phyloP scores from a whole-genome alignment of 2,888 invertebrate genomes.

The Toxonevra muliebris region DNA sequence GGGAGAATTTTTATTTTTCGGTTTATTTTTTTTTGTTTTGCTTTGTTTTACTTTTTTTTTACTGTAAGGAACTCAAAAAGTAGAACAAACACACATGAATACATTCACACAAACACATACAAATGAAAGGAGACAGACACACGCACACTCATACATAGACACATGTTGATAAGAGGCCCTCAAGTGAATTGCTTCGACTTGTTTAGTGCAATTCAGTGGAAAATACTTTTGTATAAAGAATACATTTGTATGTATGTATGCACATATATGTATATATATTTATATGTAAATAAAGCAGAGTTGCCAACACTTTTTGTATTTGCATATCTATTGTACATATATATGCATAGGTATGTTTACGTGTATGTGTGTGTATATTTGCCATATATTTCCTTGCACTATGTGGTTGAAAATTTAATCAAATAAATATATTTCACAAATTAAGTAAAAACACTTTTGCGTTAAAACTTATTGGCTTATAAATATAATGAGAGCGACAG shows the following conservation, averaged over 20 bases:
- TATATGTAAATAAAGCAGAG: too few relatives aligned
- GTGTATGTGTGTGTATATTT: not conserved
- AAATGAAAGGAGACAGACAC: not conserved
- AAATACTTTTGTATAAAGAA: not conserved
- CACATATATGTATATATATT: constrained; percentile 4
- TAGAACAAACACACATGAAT: constrained; percentile 13
- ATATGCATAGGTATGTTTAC: too few relatives aligned
- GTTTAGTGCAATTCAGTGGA: constrained; percentile 26
- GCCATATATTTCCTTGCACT: not conserved
- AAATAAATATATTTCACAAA: too few relatives aligned
- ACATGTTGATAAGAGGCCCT: constrained; percentile 11
- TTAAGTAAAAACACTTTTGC: too few relatives aligned
- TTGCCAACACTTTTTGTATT: too few relatives aligned
- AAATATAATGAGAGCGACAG: too few relatives aligned
- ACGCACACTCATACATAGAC: constrained; percentile 7
- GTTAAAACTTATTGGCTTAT: too few relatives aligned
- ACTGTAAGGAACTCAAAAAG: not conserved
- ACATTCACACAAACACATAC: constrained; percentile 13
- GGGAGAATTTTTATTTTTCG: too few relatives aligned
- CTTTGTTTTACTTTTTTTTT: too few relatives aligned
- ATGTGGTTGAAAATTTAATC: not conserved
- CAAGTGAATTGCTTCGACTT: constrained; percentile 19
- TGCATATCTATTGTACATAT: too few relatives aligned
- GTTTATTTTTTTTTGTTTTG: too few relatives aligned
- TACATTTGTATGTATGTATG: not conserved